phyloP scores from a whole-genome alignment of 2,888 invertebrate genomes.

The Chaetogeoica ovagalla region DNA sequence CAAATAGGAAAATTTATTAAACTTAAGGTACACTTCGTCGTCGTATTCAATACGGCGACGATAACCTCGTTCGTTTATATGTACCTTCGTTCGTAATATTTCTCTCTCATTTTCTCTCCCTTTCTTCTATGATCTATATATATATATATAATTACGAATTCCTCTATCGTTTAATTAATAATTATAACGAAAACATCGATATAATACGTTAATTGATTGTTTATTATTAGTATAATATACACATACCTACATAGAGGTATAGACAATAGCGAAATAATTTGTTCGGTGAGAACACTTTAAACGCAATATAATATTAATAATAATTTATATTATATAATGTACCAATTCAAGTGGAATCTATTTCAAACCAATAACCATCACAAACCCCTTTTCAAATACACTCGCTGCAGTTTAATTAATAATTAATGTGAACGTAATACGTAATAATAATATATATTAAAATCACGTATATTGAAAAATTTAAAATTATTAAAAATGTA shows the following conservation, averaged over 20 bases:
- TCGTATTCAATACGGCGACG: no score
- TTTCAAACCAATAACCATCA: not conserved
- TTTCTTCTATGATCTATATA: not conserved
- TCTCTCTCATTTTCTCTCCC: no score
- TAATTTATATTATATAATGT: not conserved
- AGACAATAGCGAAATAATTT: not conserved
- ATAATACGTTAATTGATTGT: not conserved
- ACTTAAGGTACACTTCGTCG: no score
- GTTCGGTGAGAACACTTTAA: not conserved
- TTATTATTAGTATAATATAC: not conserved
- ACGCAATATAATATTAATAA: not conserved
- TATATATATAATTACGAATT: not conserved
- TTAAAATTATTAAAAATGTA: no score
- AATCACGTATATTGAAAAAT: no score
- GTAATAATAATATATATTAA: no score
- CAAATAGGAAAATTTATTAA: no score
- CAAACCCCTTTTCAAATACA: not conserved
- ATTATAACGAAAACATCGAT: not conserved
- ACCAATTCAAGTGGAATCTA: not conserved
- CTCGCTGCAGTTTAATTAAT: no score
- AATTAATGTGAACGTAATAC: no score
- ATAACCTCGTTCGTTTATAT: no score
- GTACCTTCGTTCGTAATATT: no score
- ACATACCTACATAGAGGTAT: not conserved
- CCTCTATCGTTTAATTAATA: not conserved